Base-by-base conservation (phyloP, 2,113 vertebrate species). In the Pandion haliaetus region DNA sequence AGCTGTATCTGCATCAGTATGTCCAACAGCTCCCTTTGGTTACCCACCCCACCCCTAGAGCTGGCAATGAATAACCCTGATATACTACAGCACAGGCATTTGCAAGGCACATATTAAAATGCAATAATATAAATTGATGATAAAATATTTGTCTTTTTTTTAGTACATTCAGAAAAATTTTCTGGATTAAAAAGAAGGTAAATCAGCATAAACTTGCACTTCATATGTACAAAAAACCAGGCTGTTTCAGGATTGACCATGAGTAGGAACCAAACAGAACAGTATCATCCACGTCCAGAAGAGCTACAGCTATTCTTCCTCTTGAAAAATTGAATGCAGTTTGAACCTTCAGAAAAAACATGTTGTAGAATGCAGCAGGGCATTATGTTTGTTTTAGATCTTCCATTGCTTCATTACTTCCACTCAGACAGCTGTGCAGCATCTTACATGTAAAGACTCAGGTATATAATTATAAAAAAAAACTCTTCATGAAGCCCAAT, bases 141-240 rank as follows among this genome's bases (percentile, higher is more conserved):
- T 45, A 67, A 47, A 26, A 31, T 61, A 57, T 92, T 91, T 92
- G 36, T 69, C 38, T 14, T 71, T 65, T 82, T 95, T 97, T 86
- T 32, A 97, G 88, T 97, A 97, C 96, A 97, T 98, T 98, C 95
- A 86, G 79, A 94, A 97, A 81, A 86, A 95, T 83, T 93, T 95
- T 90, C 87, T 50, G 95, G 80, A 93, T 96, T 88, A 93, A 91
- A 78, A 92, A 85, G 70, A 86, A 92, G 80, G 32, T 34, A 24
- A 54, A 32, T 85, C 42, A 61, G 69, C 76, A 94, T 17, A 81
- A 97, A 86, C 57, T 95, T 36, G 20, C 57, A 61, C 80, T 90
- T 73, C 7, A n/a, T 42, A 85, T 18, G 67, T 45, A 88, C 71
- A 85, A 86, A 57, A 42, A 42, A 45, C 8, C 71, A 88, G 92